Evolutionary conservation across 2,797 vertebrate genomes (phyloP).

Genomic region (Gallinago nigripennis): DNA sequence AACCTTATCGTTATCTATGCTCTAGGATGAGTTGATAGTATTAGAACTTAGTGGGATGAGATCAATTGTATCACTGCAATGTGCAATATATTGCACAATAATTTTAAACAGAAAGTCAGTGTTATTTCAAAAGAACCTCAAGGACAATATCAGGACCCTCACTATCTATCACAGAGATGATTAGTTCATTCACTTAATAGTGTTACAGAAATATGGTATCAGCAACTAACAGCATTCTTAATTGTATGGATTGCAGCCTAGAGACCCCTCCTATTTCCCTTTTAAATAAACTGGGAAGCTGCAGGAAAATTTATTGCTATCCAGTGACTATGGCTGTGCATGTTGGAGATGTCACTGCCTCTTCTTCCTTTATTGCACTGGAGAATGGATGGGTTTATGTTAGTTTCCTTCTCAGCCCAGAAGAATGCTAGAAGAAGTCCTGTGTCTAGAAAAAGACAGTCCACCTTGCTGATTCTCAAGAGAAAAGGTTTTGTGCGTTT

Average conservation of each 20-base stretch:
- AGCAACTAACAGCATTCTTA: background rate
- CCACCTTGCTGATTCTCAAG: background rate
- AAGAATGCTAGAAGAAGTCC: background rate
- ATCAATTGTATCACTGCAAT: background rate
- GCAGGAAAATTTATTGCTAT: background rate
- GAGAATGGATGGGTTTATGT: background rate
- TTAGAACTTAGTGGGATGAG: background rate
- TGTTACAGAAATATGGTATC: background rate
- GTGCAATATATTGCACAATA: background rate
- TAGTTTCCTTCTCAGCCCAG: background rate
- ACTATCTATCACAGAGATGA: background rate
- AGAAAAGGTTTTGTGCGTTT: fast-evolving
- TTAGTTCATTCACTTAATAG: background rate
- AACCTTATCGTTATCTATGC: background rate
- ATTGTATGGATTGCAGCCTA: background rate
- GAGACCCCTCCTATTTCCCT: background rate
- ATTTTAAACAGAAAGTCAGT: background rate
- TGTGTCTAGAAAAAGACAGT: background rate
- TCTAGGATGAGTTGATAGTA: background rate
- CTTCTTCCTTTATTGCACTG: background rate
- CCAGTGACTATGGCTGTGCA: background rate
- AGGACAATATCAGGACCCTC: background rate
- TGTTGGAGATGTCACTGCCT: background rate
- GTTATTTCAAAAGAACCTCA: background rate
- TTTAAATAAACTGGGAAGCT: background rate